phyloP scores from a whole-genome alignment of 1,140 invertebrate species.

The Pseudobourletiella spinata region DNA sequence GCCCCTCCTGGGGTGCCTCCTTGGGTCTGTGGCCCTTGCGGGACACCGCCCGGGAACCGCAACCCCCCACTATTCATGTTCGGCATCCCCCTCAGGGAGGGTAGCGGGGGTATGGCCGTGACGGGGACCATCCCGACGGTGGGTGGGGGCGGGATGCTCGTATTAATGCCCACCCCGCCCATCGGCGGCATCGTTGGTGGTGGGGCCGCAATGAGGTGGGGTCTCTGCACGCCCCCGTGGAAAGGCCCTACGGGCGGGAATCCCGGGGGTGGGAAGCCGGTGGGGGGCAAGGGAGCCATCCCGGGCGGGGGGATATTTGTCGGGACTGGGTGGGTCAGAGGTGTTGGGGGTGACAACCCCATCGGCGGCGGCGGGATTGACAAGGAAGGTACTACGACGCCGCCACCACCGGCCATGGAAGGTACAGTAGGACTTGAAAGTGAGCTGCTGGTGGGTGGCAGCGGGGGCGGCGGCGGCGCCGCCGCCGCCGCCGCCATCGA shows the following conservation, averaged over 20 bases:
- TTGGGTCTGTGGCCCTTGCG: neutral
- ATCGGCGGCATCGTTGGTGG: constrained; percentile 8
- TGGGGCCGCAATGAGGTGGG: constrained; percentile 3
- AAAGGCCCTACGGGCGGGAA: neutral
- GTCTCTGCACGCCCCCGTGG: constrained; percentile 7
- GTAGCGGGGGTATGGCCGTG: neutral
- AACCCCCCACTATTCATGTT: neutral
- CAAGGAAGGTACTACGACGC: too few species aligned
- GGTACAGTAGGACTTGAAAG: constrained; percentile 13
- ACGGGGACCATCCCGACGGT: constrained; percentile 12
- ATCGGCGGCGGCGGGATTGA: neutral
- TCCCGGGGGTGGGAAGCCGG: neutral
- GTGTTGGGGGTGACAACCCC: neutral
- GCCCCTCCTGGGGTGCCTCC: neutral
- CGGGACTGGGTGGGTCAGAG: constrained; percentile 9
- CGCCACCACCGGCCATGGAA: too few species aligned
- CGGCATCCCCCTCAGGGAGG: constrained; percentile 3
- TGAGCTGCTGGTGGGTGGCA: neutral
- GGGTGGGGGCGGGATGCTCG: constrained; percentile 22
- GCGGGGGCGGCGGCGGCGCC: neutral
- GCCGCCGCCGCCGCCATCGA: neutral
- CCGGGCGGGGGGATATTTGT: constrained; percentile 1
- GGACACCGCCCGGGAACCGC: neutral
- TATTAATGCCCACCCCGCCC: constrained; percentile 18
- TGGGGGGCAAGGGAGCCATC: neutral